Evolutionary conservation across 2,113 vertebrate species (phyloP).

Genomic region (Aegotheles bennettii): DNA sequence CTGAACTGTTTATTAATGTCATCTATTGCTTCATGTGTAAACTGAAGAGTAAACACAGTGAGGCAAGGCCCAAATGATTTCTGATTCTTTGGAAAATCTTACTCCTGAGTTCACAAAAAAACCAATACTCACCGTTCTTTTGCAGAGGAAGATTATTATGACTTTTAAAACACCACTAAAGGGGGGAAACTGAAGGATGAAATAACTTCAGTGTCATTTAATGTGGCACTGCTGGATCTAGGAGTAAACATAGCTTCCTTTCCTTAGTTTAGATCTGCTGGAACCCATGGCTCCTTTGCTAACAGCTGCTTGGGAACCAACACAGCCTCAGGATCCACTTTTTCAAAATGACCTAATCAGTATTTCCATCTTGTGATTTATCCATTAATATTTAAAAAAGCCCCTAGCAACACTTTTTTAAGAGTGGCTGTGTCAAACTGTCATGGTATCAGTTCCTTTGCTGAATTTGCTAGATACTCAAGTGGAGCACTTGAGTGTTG

Average conservation of each 20-base stretch:
- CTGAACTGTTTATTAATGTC: background rate
- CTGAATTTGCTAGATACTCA: background rate
- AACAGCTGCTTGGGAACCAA: background rate
- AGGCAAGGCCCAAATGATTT: background rate
- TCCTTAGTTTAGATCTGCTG: background rate
- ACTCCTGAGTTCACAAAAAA: background rate
- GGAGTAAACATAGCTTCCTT: background rate
- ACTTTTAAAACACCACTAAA: background rate
- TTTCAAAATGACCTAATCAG: background rate
- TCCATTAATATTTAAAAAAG: background rate
- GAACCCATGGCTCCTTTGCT: background rate
- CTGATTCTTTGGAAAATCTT: background rate
- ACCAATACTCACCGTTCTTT: background rate
- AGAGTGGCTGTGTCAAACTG: background rate
- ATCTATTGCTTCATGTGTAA: background rate
- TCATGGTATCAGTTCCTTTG: background rate
- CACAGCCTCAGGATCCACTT: background rate
- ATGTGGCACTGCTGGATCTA: background rate
- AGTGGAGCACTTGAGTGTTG: rapidly evolving
- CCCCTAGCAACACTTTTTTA: background rate
- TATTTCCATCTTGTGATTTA: background rate
- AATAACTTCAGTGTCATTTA: background rate
- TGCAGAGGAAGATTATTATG: background rate
- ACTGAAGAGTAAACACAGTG: background rate
- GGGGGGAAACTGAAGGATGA: background rate